These are phyloP conservation scores for Cotesia vestalis DNA, from an alignment of 1,140 invertebrate genomes.

Conservation along the genomic window DNA sequence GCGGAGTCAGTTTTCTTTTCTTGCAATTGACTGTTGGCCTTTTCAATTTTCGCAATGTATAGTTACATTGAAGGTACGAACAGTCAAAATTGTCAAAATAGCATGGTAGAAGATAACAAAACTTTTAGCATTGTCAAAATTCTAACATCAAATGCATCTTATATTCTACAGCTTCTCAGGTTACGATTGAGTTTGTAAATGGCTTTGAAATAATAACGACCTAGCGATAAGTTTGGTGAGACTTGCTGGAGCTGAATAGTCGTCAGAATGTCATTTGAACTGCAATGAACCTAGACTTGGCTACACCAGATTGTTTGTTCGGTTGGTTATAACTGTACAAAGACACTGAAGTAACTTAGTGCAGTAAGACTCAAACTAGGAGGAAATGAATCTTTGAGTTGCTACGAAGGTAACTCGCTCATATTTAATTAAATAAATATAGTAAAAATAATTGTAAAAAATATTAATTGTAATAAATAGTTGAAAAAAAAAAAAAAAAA, in stretches of 20 bases:
- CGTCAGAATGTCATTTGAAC: slow-evolving; percentile 6
- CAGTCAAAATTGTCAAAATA: too few relatives aligned
- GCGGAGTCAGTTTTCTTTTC: too few relatives aligned
- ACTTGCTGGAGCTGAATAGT: slow-evolving; percentile 21
- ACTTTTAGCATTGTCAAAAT: not conserved
- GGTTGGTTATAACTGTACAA: not conserved
- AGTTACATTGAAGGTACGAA: too few relatives aligned
- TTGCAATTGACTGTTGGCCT: too few relatives aligned
- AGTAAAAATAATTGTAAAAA: too few relatives aligned
- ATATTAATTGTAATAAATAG: too few relatives aligned
- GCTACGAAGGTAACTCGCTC: not conserved
- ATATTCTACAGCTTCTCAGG: not conserved
- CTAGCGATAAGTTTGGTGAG: slow-evolving; percentile 29
- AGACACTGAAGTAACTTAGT: not conserved
- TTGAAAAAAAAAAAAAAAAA: not conserved
- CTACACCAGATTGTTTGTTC: slow-evolving; percentile 8
- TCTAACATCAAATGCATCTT: not conserved
- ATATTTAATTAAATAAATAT: too few relatives aligned
- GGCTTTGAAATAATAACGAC: slow-evolving; percentile 32
- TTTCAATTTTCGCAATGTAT: too few relatives aligned
- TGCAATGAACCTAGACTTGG: not conserved
- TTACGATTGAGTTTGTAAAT: slow-evolving; percentile 29
- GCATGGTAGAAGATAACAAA: too few relatives aligned
- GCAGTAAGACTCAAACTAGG: slow-evolving; percentile 5
- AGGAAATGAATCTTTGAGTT: slow-evolving; percentile 4